Conservation (phyloP, 2,113 vertebrate species). For the Herpailurus yagouaroundi region DNA sequence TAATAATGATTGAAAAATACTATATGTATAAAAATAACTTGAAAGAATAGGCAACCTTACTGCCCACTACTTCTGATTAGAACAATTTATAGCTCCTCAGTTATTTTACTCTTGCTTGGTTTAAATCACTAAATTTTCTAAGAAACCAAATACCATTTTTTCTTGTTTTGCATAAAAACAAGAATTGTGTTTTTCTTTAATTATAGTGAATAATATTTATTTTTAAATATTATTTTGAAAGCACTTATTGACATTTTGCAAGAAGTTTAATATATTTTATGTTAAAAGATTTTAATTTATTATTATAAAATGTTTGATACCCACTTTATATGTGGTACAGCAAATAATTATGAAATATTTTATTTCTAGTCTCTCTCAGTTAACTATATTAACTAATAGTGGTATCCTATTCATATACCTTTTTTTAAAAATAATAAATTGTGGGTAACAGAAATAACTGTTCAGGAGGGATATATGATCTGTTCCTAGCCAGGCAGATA, state of each 20-base stretch:
- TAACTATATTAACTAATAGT: not conserved
- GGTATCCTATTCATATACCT: not conserved
- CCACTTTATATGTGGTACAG: not conserved
- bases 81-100: not conserved
- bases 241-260: not conserved
- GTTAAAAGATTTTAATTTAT: not conserved
- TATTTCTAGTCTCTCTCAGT: not conserved
- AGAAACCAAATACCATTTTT: no score
- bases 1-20: not conserved
- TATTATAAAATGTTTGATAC: not conserved
- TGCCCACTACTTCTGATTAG: not conserved
- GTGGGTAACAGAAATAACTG: not conserved
- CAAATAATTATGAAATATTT: not conserved
- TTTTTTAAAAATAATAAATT: not conserved
- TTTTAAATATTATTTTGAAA: not conserved
- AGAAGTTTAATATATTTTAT: not conserved
- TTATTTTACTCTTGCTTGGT: not conserved
- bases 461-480: not conserved
- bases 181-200: not conserved
- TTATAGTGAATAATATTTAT: not conserved
- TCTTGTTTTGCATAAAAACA: no score
- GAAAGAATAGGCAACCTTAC: not conserved
- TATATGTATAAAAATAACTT: not conserved
- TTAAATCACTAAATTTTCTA: not conserved
- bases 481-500: not conserved